Base-by-base conservation (phyloP, 2,797 vertebrate genomes). In the Limosa lapponica region DNA sequence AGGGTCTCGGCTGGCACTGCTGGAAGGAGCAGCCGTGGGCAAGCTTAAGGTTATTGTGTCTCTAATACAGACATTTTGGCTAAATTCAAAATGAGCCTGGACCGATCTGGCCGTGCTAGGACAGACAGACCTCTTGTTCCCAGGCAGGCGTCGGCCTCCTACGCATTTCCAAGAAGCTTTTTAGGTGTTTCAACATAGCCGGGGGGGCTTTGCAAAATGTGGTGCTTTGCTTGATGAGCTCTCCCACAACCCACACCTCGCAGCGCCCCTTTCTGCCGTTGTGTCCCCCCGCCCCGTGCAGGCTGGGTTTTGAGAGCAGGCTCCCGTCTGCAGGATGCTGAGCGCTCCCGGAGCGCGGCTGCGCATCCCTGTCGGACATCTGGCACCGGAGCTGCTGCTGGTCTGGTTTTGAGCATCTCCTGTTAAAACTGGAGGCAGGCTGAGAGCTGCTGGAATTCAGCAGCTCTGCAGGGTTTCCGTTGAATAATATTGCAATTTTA, bases 161-260 rank as follows among this genome's bases (percentile, higher is more conserved):
- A 2, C 1, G 0, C 6, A 10, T 70, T 85, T 37, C 57, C 32
- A 10, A 8, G 13, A n/a, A 87, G 48, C 13, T 73, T 77, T 77
- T 49, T 13, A 19, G 0, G 0, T 20, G 13, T 39, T 72, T 43
- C 69, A 64, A 2, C n/a, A 16, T 1, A 8, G 41, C 27, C 14
- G 49, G 49, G 24, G 37, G 16, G n/a, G 37, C 59, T 86, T 73
- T 64, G 52, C 62, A 34, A 37, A 74, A 28, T 0, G 0, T 0
- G 4, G 4, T 43, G 69, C 25, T 65, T 23, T 84, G 32, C 59
- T 66, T 22, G 27, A 23, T 4, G 41, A 64, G 11, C 30, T 74
- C 27, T 43, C 32, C 28, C 52, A 13, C 36, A 25, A 4, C 32
- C 36, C 10, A 4, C 8, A 24, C n/a, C 34, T 67, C 19, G 22